A percentile compares a stretch with the other conserved stretches of the same genome.
Conservation (phyloP, 2,113 vertebrate species). For the Hiodon alosoides region DNA sequence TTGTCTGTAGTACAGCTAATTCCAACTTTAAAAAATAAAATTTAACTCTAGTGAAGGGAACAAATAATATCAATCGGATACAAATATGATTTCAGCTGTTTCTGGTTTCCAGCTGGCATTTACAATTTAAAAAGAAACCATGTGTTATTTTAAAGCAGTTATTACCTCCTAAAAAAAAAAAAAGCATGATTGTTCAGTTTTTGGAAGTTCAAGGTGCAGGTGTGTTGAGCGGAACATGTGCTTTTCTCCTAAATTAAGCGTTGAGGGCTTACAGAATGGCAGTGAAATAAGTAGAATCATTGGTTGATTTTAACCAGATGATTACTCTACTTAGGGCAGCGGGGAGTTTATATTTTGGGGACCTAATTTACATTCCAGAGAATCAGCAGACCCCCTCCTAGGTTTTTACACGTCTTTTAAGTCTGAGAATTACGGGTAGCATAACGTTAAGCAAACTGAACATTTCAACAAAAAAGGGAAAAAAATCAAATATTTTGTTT, state of each 20-base stretch:
- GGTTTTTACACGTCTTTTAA: no score
- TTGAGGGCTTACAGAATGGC: conserved; percentile 81
- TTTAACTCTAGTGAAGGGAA: no score
- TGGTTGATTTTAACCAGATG: conserved; percentile 99
- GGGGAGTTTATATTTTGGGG: conserved; percentile 88
- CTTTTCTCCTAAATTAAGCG: conserved; percentile 93
- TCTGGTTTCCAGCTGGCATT: neutral
- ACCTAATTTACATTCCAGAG: conserved; percentile 98
- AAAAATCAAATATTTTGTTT: no score
- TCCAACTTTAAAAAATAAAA: no score
- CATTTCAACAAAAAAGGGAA: no score
- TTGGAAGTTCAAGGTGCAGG: conserved; percentile 76
- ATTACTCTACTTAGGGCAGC: conserved; percentile 91
- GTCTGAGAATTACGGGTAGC: no score
- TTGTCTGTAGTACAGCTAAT: no score
- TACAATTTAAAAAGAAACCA: conserved; percentile 18
- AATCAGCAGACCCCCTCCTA: conserved; percentile 25
- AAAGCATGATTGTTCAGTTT: neutral
- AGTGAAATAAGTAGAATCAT: conserved; percentile 97
- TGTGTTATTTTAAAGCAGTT: conserved; percentile 26
- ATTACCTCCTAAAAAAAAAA: conserved; percentile 2
- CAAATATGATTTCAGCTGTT: neutral
- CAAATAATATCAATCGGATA: no score
- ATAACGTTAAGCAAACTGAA: no score
- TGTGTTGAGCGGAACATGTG: conserved; percentile 87